These are phyloP conservation scores for Lycaon pictus DNA, from an alignment of 2,113 vertebrate species.

Conservation along the genomic window DNA sequence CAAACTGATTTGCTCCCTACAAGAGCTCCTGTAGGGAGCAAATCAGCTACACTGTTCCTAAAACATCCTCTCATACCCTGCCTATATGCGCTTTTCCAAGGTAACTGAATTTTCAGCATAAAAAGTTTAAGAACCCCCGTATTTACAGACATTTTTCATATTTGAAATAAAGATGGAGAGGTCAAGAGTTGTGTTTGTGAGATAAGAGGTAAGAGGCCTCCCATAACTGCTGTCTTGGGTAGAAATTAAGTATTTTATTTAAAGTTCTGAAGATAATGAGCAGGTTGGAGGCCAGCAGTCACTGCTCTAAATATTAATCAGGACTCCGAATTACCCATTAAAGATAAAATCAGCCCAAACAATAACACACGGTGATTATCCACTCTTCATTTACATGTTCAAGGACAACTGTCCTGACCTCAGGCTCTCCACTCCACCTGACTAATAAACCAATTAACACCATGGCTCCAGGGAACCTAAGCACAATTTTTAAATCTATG, in stretches of 20 bases:
- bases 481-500: constrained; percentile 56
- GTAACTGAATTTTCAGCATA: constrained; percentile 42
- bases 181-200: constrained; percentile 71
- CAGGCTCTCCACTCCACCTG: constrained; percentile 61
- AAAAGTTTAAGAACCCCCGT: constrained; percentile 65
- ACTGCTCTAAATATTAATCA: constrained; percentile 77
- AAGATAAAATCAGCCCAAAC: constrained; percentile 78
- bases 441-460: constrained; percentile 78
- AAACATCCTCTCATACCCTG: constrained; percentile 25
- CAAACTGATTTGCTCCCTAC: not conserved
- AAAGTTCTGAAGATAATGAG: constrained; percentile 72
- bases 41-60: not conserved
- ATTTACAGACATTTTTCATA: not conserved
- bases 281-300: constrained; percentile 60
- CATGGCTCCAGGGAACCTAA: not conserved
- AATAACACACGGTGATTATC: constrained; percentile 71
- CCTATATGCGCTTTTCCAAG: constrained; percentile 46
- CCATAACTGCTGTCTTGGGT: constrained; percentile 26
- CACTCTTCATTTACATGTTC: constrained; percentile 69
- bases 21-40: too few species aligned
- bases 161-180: constrained; percentile 72
- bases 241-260: constrained; percentile 72
- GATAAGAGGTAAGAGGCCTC: constrained; percentile 69
- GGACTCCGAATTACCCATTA: constrained; percentile 70
- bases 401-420: constrained; percentile 74